Conservation (phyloP, 2,797 vertebrate genomes). For the Pagetopsis macropterus region DNA sequence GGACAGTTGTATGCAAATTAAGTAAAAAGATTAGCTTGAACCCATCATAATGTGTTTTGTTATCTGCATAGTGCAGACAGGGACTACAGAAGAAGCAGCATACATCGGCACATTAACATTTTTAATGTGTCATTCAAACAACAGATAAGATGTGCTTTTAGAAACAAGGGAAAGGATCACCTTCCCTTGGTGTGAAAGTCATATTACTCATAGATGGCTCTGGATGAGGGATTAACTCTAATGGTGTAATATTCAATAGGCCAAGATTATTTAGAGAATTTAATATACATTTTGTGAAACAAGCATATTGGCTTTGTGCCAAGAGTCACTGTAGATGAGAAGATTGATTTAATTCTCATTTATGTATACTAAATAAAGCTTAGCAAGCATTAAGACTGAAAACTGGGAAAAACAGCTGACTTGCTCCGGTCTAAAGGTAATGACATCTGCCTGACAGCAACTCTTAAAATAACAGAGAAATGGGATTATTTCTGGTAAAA, state of each 20-base stretch:
- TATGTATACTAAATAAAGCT: not conserved
- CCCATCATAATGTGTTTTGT: not conserved
- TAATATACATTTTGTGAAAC: not conserved
- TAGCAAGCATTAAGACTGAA: slow-evolving; percentile 1
- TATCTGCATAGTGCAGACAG: slow-evolving; percentile 5
- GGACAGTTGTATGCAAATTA: slow-evolving; percentile 32
- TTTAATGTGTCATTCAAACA: not conserved
- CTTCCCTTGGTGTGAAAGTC: not conserved
- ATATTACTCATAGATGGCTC: slow-evolving; percentile 10
- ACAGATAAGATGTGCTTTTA: slow-evolving; percentile 12
- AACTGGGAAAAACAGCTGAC: not conserved
- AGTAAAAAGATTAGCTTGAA: slow-evolving; percentile 17
- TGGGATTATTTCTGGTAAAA: not conserved
- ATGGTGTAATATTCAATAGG: slow-evolving; percentile 5
- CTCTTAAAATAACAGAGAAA: no score
- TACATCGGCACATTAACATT: not conserved
- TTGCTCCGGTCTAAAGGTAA: not conserved
- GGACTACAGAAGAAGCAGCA: not conserved
- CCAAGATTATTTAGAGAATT: not conserved
- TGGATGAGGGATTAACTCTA: slow-evolving; percentile 2
- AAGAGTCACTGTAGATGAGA: slow-evolving; percentile 1
- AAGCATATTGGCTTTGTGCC: not conserved
- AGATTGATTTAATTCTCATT: not conserved
- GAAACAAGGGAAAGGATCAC: not conserved
- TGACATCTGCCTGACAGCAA: no score